Base-by-base conservation (phyloP, 2,797 vertebrate genomes). In the Tragopan temminckii region DNA sequence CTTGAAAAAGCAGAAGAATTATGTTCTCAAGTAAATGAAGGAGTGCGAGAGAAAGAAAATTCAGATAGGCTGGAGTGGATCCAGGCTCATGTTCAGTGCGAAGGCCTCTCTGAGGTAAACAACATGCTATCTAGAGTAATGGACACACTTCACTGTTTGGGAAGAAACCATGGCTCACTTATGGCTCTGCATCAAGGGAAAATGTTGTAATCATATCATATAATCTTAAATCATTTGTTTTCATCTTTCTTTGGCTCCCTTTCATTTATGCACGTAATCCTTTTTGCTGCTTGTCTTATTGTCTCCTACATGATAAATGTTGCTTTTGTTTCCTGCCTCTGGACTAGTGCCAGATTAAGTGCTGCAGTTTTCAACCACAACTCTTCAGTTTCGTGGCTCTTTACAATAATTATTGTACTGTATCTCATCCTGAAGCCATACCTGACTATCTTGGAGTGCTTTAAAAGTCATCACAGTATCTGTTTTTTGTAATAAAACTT, bases 31-130 rank as follows among this genome's bases (percentile, higher is more conserved):
- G 99, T 99, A 90, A 99, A 99, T 10, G 99, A 99, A 96, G 99
- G 99, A 1, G 99, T 99, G 71, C 97, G 99, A 3, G 99, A 99
- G 97, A 99, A 99, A 97, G 99, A 99, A 92, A 99, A 99, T 97
- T 99, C 99, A 0, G 99, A 99, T 95, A 98, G 99, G 50, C 98
- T 99, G 93, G 99, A 99, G 98, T 99, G 99, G 99, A 99, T 99
- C 91, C 99, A 99, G 97, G 98, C 99, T 64, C 99, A 99, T 0
- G 99, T 99, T 78, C 99, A 99, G 96, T 99, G 99, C 62, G 99
- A 99, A 97, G 99, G 99, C 55, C 98, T 99, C 43, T 99, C 99
- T 0, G 99, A 99, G 99, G 99, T 99, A 97, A 85, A 42, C 3
- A 45, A 40, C 74, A 42, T 46, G 48, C 38, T 62, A 0, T 72